These are phyloP conservation scores for Calcarius lapponicus DNA, from an alignment of 2,797 vertebrate species.

Conservation along the genomic window DNA sequence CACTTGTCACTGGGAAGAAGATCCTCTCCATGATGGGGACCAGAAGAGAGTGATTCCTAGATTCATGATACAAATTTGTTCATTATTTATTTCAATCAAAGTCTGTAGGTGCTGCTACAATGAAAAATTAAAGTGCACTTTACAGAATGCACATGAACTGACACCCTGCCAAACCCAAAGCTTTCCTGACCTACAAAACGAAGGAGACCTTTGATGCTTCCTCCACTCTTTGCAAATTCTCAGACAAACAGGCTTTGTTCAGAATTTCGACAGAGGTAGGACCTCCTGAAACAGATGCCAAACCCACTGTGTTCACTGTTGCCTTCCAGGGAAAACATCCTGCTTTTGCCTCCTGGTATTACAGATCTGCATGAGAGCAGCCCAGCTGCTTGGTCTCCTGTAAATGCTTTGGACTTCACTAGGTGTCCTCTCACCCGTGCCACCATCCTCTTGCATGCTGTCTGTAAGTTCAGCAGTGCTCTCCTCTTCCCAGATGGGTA, in stretches of 20 bases:
- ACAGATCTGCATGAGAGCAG: background rate
- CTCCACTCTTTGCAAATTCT: background rate
- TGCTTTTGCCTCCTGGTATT: background rate
- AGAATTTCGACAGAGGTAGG: background rate
- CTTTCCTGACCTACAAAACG: conserved; percentile 37
- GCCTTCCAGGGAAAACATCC: background rate
- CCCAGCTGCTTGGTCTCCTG: background rate
- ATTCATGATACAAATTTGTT: conserved; percentile 46
- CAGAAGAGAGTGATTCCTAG: conserved; percentile 23
- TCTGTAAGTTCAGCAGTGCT: background rate
- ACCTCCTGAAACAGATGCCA: background rate
- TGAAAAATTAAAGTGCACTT: conserved; percentile 50
- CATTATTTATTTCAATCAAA: conserved; percentile 62
- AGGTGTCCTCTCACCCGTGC: background rate
- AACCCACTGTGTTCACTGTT: background rate
- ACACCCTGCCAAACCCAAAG: background rate
- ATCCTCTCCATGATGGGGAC: conserved; percentile 8
- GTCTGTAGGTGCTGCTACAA: conserved; percentile 22
- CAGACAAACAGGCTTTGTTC: background rate
- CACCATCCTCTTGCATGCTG: background rate
- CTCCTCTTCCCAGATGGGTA: background rate
- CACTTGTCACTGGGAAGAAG: conserved; percentile 44
- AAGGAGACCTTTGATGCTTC: background rate
- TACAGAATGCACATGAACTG: background rate
- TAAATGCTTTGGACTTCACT: background rate